phyloP scores from a whole-genome alignment of 2,888 invertebrate genomes.

The Morinoia aosen region DNA sequence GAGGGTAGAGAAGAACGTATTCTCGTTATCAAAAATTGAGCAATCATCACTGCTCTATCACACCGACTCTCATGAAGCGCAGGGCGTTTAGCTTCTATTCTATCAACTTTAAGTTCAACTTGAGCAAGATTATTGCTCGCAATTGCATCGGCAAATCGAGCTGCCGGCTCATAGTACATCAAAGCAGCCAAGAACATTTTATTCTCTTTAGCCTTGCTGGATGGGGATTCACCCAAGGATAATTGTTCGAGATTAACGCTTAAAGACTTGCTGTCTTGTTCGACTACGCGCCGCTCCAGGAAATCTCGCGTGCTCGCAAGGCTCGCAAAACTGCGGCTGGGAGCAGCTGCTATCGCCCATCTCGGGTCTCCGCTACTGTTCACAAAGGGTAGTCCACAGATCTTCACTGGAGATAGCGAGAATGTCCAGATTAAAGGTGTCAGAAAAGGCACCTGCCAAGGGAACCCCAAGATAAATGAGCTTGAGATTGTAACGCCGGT shows the following conservation, averaged over 20 bases:
- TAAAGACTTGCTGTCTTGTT: background rate
- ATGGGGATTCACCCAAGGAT: background rate
- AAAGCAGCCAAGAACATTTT: background rate
- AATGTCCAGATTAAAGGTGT: conserved; percentile 42
- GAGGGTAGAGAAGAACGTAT: background rate
- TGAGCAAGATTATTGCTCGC: background rate
- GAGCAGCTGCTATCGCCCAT: background rate
- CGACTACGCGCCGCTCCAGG: background rate
- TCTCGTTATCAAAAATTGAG: background rate
- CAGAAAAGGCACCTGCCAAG: conserved; percentile 46
- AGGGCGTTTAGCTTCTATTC: background rate
- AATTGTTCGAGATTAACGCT: background rate
- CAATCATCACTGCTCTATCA: background rate
- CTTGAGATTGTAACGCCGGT: conserved; percentile 20
- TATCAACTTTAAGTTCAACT: background rate
- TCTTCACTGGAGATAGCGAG: background rate
- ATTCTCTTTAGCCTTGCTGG: background rate
- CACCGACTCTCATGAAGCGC: background rate
- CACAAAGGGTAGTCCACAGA: conserved; percentile 33
- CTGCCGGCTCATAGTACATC: background rate
- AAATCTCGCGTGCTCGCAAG: background rate
- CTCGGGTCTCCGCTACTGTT: conserved; percentile 12
- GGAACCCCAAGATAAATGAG: conserved; percentile 29
- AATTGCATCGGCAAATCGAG: background rate
- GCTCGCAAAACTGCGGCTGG: background rate